A percentile compares a stretch with the other conserved stretches of the same genome.
These are phyloP conservation scores for Agrypnia vestita DNA, from an alignment of 1,140 invertebrate species.

Conservation along the genomic window DNA sequence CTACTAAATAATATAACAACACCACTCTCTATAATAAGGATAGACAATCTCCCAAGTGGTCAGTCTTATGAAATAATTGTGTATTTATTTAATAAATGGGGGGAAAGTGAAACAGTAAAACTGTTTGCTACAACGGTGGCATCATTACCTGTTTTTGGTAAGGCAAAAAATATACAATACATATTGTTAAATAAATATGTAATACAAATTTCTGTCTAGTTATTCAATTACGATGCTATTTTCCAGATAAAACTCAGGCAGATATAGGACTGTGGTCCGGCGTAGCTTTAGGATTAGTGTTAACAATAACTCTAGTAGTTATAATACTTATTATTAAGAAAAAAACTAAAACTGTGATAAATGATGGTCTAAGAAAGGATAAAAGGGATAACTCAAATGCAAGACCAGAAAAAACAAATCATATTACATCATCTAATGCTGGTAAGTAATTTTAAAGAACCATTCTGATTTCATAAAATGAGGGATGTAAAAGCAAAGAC, in stretches of 20 bases:
- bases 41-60: conserved; percentile 50
- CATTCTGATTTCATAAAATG: neutral
- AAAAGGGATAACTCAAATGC: conserved; percentile 29
- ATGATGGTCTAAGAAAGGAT: conserved; percentile 45
- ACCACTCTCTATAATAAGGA: conserved; percentile 48
- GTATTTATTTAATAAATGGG: conserved; percentile 57
- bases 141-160: conserved; percentile 51
- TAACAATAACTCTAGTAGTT: conserved; percentile 52
- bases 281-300: conserved; percentile 51
- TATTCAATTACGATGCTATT: neutral
- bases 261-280: conserved; percentile 57
- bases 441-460: conserved; percentile 35
- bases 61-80: conserved; percentile 50
- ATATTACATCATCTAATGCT: conserved; percentile 45
- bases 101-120: conserved; percentile 54
- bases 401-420: conserved; percentile 41
- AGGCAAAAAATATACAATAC: neutral
- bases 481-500: no score
- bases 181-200: no score
- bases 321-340: conserved; percentile 53
- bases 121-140: conserved; percentile 47
- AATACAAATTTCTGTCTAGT: no score
- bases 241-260: conserved; percentile 51
- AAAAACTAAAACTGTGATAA: conserved; percentile 52
- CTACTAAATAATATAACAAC: conserved; percentile 56